These are phyloP conservation scores for Amblyjoppa fuscipennis DNA, from an alignment of 2,888 invertebrate species.

Conservation along the genomic window DNA sequence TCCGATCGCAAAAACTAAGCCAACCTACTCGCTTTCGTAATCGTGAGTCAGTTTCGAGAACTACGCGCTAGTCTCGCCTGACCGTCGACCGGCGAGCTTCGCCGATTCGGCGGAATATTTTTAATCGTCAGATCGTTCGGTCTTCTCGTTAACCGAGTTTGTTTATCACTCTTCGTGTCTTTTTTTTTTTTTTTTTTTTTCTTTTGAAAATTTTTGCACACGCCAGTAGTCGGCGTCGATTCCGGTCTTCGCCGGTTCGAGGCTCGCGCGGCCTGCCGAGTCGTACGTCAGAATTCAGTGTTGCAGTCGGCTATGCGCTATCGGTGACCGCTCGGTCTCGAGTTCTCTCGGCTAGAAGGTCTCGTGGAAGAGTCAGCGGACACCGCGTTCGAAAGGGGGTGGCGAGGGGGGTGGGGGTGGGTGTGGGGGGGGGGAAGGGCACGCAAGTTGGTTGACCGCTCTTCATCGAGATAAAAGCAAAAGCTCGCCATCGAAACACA, in stretches of 20 bases:
- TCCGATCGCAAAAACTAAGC: neutral
- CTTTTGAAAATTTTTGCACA: neutral
- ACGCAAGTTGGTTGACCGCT: slow-evolving; percentile 80
- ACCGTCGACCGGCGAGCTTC: neutral
- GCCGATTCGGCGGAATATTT: slow-evolving; percentile 17
- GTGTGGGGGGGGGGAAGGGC: slow-evolving; percentile 1
- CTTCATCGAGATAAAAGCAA: slow-evolving; percentile 47
- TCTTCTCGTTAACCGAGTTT: neutral
- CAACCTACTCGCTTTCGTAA: neutral
- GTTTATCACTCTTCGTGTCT: neutral
- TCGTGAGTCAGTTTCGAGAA: neutral
- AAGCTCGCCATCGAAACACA: slow-evolving; percentile 42
- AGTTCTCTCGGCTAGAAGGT: slow-evolving; percentile 72
- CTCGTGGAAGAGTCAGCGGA: slow-evolving; percentile 13
- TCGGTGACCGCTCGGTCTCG: slow-evolving; percentile 72
- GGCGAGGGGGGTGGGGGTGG: neutral
- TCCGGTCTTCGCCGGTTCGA: neutral
- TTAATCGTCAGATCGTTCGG: slow-evolving; percentile 1
- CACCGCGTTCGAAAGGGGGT: slow-evolving; percentile 57
- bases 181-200: neutral
- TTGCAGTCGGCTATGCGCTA: slow-evolving; percentile 75
- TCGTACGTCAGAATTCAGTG: neutral
- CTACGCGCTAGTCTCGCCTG: neutral
- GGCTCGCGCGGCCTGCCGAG: neutral
- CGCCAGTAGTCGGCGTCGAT: neutral